Evolutionary conservation across 2,888 invertebrate species (phyloP).

Genomic region (Trichogramma evanescens): DNA sequence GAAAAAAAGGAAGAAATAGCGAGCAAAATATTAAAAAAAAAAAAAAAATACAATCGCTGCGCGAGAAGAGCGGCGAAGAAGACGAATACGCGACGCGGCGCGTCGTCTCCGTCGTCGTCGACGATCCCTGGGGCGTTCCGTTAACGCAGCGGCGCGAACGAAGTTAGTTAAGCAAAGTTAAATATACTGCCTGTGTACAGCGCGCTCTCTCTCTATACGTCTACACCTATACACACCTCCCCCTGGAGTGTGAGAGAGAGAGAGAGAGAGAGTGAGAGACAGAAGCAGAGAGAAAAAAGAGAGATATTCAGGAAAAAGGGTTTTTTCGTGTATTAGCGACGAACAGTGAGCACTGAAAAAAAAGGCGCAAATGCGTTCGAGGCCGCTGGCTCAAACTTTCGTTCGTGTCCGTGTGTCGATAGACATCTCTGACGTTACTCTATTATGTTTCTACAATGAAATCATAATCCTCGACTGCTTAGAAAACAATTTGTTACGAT

Average conservation of each 20-base stretch:
- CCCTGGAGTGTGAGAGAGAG: neutral
- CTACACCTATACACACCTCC: too few relatives aligned
- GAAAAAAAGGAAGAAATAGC: constrained; percentile 2
- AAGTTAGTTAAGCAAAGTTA: constrained; percentile 47
- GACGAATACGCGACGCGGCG: constrained; percentile 30
- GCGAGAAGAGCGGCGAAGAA: constrained; percentile 23
- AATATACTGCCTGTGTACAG: constrained; percentile 28
- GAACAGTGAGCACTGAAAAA: too few relatives aligned
- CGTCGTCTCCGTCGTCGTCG: constrained; percentile 26
- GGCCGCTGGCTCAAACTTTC: too few relatives aligned
- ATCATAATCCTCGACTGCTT: too few relatives aligned
- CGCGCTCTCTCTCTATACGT: too few relatives aligned
- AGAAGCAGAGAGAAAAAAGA: constrained; percentile 32
- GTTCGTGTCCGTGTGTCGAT: too few relatives aligned
- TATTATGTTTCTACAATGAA: too few relatives aligned
- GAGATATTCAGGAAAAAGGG: constrained; percentile 12
- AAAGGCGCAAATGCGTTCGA: too few relatives aligned
- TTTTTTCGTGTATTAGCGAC: too few relatives aligned
- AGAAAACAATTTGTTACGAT: too few relatives aligned
- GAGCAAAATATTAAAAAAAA: constrained; percentile 17
- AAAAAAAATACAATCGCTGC: too few relatives aligned
- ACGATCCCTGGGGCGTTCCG: constrained; percentile 40
- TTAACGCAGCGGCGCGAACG: constrained; percentile 36
- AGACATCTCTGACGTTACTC: too few relatives aligned
- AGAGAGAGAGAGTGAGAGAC: constrained; percentile 24